Percentiles rank a stretch among this genome's conserved stretches.
Evolutionary conservation across 2,797 vertebrate genomes (phyloP).

Genomic region (Tragelaphus oryx): DNA sequence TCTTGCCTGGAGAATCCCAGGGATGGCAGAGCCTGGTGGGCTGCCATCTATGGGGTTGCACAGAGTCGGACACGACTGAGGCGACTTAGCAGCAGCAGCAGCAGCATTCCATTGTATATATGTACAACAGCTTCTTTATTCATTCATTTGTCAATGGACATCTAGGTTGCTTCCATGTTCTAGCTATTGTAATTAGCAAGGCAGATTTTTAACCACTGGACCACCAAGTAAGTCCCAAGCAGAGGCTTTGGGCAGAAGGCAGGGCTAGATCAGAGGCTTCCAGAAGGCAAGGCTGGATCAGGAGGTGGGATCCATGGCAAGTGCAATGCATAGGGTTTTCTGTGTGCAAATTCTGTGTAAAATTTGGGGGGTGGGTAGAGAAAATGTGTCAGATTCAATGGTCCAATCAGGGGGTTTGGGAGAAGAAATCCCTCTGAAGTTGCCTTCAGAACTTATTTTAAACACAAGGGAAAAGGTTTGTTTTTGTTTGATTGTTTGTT

Average conservation of each 20-base stretch:
- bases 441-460: not conserved
- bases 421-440: not conserved
- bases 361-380: not conserved
- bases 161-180: not conserved
- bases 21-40: no score
- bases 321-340: not conserved
- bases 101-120: not conserved
- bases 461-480: not conserved
- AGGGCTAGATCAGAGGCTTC: not conserved
- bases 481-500: not conserved
- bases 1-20: no score
- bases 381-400: not conserved
- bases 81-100: not conserved
- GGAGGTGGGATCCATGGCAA: not conserved
- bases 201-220: not conserved
- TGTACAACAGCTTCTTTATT: not conserved
- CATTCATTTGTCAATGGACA: not conserved
- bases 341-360: not conserved
- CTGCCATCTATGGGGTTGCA: no score
- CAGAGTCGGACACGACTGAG: no score
- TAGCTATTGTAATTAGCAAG: not conserved
- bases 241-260: not conserved
- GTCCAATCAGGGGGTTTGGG: not conserved
- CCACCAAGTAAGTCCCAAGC: not conserved
- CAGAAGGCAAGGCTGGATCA: not conserved